Evolutionary conservation across 2,888 invertebrate species (phyloP), one percentile per base, ranked within the genome.

Genomic region (Cosmia pyralina): DNA sequence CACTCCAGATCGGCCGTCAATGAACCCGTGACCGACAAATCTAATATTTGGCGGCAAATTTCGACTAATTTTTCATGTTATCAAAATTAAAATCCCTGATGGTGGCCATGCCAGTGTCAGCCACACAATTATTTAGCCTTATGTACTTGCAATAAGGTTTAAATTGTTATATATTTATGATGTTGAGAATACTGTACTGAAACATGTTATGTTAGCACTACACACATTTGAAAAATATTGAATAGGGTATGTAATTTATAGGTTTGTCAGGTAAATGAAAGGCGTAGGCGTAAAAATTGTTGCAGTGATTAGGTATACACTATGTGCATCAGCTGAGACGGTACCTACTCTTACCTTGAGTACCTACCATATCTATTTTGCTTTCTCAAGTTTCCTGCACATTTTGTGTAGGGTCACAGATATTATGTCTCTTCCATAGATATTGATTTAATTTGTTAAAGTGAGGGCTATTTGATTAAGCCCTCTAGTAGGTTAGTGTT

Each of bases 131-230:
- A 53, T 28, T 60, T 19, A 75, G 22, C 62, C 68, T 62, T 66
- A 72, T 58, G 13, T n/a, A 28, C 59, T 63, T 52, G 55, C 34
- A 52, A 41, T 68, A 68, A 22, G 59, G 59, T 66, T 60, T 10
- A 60, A 74, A 44, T 68, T 46, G 15, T 44, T 73, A 68, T 72
- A 68, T 81, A 77, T 75, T 84, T 77, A 84, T 79, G 59, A 79
- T 85, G 82, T 79, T 86, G 79, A 79, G 22, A 72, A 72, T 75
- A 62, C 62, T 74, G 64, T 73, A 77, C 70, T 72, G 69, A 73
- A 69, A 72, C 17, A 73, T 71, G 22, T 70, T 57, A 73, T 71
- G 22, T 70, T 57, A 75, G 15, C 11, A 3, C 38, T 28, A 50
- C 44, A 69, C 34, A 82, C 50, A 68, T 72, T 77, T 60, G 15